These are phyloP conservation scores for Phthorimaea operculella DNA, from an alignment of 1,140 invertebrate species.

Conservation along the genomic window DNA sequence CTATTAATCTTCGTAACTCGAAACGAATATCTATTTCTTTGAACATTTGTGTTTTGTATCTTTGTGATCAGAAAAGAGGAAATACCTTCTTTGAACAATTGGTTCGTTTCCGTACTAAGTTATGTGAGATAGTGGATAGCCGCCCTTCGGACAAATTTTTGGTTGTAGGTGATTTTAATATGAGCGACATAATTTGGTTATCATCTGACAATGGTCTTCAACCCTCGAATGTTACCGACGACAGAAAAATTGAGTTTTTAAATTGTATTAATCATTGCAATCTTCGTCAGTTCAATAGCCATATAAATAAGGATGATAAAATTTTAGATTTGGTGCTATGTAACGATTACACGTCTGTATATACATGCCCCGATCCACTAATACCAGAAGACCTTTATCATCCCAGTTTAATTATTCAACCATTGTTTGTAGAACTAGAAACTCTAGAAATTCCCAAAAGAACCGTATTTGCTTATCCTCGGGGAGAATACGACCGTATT, in stretches of 20 bases:
- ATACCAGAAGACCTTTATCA: not conserved
- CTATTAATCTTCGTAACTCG: not conserved
- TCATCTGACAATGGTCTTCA: not conserved
- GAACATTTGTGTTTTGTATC: not conserved
- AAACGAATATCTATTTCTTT: not conserved
- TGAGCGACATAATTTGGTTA: not conserved
- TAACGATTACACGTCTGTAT: too few species aligned
- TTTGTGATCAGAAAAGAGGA: not conserved
- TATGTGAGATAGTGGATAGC: not conserved
- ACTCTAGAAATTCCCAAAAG: not conserved
- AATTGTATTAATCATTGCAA: too few species aligned
- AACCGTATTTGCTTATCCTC: not conserved
- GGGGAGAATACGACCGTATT: not conserved
- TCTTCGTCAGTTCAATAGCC: too few species aligned
- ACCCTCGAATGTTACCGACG: too few species aligned
- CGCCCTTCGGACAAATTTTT: not conserved
- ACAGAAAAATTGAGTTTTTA: too few species aligned
- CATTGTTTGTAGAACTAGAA: not conserved
- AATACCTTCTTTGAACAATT: not conserved
- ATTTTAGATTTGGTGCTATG: not conserved
- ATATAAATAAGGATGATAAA: not conserved
- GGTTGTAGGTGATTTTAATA: not conserved
- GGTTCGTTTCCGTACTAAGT: not conserved
- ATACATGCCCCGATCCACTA: not conserved
- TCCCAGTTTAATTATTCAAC: not conserved